Evolutionary conservation across 1,140 invertebrate genomes (phyloP).

Genomic region (Artemia franciscana): DNA sequence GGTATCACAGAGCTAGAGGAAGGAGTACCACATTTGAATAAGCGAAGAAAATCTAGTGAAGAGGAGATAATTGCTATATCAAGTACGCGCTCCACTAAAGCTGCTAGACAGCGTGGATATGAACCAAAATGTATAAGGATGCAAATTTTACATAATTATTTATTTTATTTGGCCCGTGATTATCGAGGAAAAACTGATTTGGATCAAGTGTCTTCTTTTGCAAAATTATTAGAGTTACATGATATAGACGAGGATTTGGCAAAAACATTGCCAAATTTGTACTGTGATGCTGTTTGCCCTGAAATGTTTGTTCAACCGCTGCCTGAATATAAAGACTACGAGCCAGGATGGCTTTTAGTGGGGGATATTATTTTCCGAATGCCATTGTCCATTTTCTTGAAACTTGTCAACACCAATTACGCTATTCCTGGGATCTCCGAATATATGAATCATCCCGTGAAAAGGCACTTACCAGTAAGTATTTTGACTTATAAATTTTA

Average conservation of each 20-base stretch:
- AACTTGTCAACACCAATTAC: constrained; percentile 34
- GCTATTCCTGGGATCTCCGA: constrained; percentile 30
- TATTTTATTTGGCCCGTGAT: constrained; percentile 40
- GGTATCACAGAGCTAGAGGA: no score
- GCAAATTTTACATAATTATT: constrained; percentile 34
- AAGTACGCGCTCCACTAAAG: constrained; percentile 8
- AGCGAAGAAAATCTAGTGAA: no score
- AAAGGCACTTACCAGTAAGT: constrained; percentile 34
- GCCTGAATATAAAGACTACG: constrained; percentile 31
- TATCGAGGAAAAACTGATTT: constrained; percentile 24
- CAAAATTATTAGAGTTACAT: constrained; percentile 21
- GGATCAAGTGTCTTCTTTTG: constrained; percentile 20
- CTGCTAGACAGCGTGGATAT: constrained; percentile 24
- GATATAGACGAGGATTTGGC: constrained; percentile 20
- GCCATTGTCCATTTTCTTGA: constrained; percentile 42
- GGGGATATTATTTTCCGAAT: constrained; percentile 42
- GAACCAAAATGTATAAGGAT: constrained; percentile 43
- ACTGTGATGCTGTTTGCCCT: constrained; percentile 13
- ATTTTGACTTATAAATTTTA: no score
- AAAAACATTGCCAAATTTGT: constrained; percentile 25
- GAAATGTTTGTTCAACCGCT: constrained; percentile 43
- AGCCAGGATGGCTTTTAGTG: constrained; percentile 44
- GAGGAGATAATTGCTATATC: no score
- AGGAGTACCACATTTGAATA: no score
- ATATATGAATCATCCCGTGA: constrained; percentile 39